Conservation (phyloP, 2,113 vertebrate species). For the Notothenia coriiceps region DNA sequence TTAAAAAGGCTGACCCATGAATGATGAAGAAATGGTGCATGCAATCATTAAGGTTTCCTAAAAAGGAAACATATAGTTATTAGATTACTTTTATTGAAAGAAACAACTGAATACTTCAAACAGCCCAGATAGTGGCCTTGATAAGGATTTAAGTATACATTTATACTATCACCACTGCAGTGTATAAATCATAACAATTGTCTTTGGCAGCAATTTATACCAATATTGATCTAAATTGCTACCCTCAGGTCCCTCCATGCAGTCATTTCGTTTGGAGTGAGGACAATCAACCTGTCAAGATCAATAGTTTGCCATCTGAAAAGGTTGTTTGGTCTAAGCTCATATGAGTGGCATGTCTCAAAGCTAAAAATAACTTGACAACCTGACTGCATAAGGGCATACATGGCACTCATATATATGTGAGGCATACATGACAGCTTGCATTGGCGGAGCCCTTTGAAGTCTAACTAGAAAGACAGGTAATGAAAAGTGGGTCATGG, state of each 20-base stretch:
- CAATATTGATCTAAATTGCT: background rate
- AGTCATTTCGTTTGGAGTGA: background rate
- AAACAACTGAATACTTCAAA: background rate
- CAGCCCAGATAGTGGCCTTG: background rate
- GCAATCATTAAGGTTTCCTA: background rate
- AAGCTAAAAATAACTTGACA: constrained; percentile 26
- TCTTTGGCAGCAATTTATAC: background rate
- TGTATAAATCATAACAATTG: background rate
- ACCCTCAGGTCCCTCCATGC: background rate
- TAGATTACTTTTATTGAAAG: too few species aligned
- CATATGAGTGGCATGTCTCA: background rate
- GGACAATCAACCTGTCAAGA: background rate
- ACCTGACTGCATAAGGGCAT: constrained; percentile 24
- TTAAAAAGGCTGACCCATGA: too few species aligned
- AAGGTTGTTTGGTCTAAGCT: constrained; percentile 1
- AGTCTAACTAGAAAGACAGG: constrained; percentile 55
- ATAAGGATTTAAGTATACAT: background rate
- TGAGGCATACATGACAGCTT: background rate
- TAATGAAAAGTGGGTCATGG: constrained; percentile 65
- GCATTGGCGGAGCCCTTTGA: constrained; percentile 56
- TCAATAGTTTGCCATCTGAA: background rate
- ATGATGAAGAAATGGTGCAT: background rate
- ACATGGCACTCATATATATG: constrained; percentile 28
- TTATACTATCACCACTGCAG: background rate
- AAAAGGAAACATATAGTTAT: background rate